phyloP scores from a whole-genome alignment of 2,113 vertebrate species.

The Acanthisitta chloris region DNA sequence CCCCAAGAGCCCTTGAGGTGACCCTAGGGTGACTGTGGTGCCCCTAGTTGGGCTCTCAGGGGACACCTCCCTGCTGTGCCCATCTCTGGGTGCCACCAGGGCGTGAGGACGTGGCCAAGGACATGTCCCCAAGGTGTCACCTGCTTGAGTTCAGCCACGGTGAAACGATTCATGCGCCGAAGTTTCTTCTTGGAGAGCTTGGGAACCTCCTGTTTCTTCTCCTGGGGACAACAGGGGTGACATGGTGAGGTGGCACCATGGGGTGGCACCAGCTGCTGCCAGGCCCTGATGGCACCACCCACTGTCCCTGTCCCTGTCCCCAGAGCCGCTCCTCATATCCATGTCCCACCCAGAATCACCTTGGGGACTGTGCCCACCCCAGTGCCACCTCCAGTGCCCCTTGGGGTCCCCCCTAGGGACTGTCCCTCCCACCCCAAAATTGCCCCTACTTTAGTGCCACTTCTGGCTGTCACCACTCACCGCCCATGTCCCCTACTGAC shows the following conservation, averaged over 20 bases:
- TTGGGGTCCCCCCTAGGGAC: no score
- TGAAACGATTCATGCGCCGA: conserved; percentile 91
- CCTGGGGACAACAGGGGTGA: conserved; percentile 55
- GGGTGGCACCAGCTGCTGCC: not conserved
- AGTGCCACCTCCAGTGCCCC: not conserved
- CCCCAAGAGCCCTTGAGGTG: not conserved
- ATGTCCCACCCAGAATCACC: not conserved
- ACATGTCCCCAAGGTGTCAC: conserved; percentile 35
- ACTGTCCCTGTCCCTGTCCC: not conserved
- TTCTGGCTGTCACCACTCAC: not conserved
- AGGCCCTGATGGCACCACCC: not conserved
- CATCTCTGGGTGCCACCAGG: not conserved
- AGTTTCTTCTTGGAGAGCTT: conserved; percentile 97
- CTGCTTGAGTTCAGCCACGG: conserved; percentile 95
- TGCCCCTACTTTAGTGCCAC: no score
- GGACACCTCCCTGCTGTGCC: not conserved
- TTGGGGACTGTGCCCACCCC: no score
- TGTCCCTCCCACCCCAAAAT: fast-evolving
- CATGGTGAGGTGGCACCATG: no score
- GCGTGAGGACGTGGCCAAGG: no score
- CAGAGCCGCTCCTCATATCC: no score
- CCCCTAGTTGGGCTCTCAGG: not conserved
- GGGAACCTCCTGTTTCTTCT: conserved; percentile 80
- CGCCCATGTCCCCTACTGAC: no score
- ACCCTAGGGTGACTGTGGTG: not conserved